phyloP scores from a whole-genome alignment of 2,113 vertebrate species.

The Vireo altiloquus region DNA sequence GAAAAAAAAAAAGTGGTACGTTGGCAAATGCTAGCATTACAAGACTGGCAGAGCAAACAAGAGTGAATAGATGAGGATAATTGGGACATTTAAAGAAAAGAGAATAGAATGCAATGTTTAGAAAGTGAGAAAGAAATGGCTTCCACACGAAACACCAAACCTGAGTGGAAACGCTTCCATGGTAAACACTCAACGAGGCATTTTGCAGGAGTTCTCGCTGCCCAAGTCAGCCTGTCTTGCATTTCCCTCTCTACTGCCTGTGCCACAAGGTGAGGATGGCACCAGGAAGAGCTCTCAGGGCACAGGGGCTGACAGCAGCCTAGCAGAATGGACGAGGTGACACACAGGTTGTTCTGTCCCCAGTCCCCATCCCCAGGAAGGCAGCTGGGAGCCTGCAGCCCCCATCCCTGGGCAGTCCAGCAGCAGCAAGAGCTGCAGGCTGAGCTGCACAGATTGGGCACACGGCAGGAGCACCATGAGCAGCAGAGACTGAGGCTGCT shows the following conservation, averaged over 20 bases:
- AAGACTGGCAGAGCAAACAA: slow-evolving; percentile 1
- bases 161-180: background rate
- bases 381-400: background rate
- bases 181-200: accelerated
- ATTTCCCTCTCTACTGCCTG: background rate
- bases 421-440: background rate
- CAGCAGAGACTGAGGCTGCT: background rate
- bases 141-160: background rate
- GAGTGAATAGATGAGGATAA: background rate
- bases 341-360: accelerated
- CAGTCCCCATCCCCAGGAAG: accelerated
- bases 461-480: background rate
- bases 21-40: background rate
- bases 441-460: accelerated
- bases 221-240: background rate
- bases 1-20: background rate
- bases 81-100: background rate
- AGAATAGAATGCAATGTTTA: background rate
- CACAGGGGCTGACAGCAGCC: background rate
- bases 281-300: background rate
- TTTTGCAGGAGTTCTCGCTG: background rate
- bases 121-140: background rate
- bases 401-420: accelerated
- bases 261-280: background rate
- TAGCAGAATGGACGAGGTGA: background rate